Conservation (phyloP, 2,113 vertebrate species). For the Crotophaga sulcirostris region DNA sequence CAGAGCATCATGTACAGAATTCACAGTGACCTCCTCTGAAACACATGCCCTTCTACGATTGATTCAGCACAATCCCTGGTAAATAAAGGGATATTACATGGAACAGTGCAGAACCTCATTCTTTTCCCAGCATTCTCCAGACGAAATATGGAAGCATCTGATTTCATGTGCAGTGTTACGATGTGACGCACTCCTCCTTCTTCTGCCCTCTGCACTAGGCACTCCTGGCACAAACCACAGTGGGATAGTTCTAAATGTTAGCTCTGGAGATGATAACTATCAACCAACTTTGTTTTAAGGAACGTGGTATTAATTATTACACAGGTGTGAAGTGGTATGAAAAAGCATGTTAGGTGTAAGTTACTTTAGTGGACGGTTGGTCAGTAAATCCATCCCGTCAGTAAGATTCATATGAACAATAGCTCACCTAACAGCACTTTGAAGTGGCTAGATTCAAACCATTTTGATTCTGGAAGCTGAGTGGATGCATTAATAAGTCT, state of each 20-base stretch:
- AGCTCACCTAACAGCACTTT: background rate
- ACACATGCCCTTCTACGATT: accelerated
- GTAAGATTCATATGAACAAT: background rate
- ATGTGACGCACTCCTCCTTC: background rate
- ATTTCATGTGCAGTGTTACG: background rate
- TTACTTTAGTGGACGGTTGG: background rate
- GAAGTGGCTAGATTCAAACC: background rate
- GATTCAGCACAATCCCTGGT: background rate
- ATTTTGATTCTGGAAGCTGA: background rate
- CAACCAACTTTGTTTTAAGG: background rate
- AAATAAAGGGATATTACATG: background rate
- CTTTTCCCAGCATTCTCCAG: background rate
- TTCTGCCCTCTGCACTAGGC: background rate
- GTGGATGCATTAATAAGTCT: background rate
- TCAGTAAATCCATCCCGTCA: background rate
- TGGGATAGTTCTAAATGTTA: background rate
- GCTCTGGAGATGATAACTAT: background rate
- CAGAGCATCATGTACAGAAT: background rate
- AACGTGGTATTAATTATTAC: background rate
- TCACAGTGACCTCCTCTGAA: background rate
- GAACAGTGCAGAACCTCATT: background rate
- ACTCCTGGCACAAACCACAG: background rate
- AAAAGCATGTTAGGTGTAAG: background rate
- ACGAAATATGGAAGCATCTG: background rate
- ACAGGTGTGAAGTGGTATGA: background rate